These are phyloP conservation scores for Hiodon alosoides DNA, from an alignment of 2,113 vertebrate genomes.

Conservation along the genomic window DNA sequence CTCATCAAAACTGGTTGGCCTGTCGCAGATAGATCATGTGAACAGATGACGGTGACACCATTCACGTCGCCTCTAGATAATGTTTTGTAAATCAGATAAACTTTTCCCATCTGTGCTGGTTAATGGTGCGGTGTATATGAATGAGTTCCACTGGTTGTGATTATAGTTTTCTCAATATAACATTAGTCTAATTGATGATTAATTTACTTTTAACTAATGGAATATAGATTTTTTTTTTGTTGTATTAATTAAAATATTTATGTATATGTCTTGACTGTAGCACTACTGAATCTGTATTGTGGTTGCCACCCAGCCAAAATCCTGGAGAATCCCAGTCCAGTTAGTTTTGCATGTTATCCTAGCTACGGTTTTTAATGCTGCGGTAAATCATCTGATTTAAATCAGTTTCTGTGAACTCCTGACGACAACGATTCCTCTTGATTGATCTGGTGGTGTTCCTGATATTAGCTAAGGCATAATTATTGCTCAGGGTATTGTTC, in stretches of 20 bases:
- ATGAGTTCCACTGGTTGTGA: no score
- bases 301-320: background rate
- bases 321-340: no score
- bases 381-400: background rate
- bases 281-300: background rate
- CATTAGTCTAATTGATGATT: background rate
- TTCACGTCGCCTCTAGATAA: no score
- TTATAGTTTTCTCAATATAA: no score
- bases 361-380: background rate
- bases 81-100: no score
- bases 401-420: background rate
- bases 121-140: no score
- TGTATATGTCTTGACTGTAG: background rate
- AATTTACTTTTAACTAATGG: background rate
- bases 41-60: no score
- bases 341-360: conserved; percentile 14
- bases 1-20: background rate
- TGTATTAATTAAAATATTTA: background rate
- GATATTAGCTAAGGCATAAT: background rate
- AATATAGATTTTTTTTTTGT: background rate
- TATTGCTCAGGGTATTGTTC: background rate
- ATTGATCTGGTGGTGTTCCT: background rate
- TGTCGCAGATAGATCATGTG: background rate
- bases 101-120: no score
- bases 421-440: no score